Percentiles rank a stretch among this genome's conserved stretches.
Evolutionary conservation across 2,888 invertebrate species (phyloP).

Genomic region (Meandrusa payeni): DNA sequence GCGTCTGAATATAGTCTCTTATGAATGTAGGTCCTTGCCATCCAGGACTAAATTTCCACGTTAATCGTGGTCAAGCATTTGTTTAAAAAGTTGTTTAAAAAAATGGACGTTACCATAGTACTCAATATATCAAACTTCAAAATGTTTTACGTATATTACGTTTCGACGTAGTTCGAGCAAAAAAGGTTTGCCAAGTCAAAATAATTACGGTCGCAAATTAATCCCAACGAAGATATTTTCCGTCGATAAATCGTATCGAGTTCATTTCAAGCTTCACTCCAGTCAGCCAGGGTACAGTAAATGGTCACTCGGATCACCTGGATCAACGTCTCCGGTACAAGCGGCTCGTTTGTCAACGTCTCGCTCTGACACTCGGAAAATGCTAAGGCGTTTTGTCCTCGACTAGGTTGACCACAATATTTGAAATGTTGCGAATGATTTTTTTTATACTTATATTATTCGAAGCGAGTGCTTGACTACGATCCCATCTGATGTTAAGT

Average conservation of each 20-base stretch:
- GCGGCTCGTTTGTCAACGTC: constrained; percentile 65
- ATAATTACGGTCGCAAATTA: constrained; percentile 11
- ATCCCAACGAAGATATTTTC: constrained; percentile 3
- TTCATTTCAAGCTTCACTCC: constrained; percentile 20
- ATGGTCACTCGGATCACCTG: constrained; percentile 68
- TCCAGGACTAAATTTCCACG: too few species aligned
- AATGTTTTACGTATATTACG: too few species aligned
- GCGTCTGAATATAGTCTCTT: too few species aligned
- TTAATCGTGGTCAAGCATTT: too few species aligned
- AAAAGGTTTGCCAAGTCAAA: not conserved
- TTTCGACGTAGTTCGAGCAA: too few species aligned
- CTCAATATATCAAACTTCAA: too few species aligned
- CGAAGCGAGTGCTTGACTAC: too few species aligned
- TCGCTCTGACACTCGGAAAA: constrained; percentile 42
- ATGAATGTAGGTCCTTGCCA: too few species aligned
- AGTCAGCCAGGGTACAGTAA: constrained; percentile 41
- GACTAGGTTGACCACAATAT: constrained; percentile 49
- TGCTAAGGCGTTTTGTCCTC: constrained; percentile 50
- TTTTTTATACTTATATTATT: too few species aligned
- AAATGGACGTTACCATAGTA: too few species aligned
- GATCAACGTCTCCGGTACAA: constrained; percentile 58
- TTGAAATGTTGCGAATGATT: constrained; percentile 13
- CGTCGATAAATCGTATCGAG: constrained; percentile 27
- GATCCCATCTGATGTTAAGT: too few species aligned
- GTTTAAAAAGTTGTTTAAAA: too few species aligned